Percentiles rank a stretch among this genome's conserved stretches.
These are phyloP conservation scores for Antheraea mylitta DNA, from an alignment of 1,140 invertebrate species.

Conservation along the genomic window DNA sequence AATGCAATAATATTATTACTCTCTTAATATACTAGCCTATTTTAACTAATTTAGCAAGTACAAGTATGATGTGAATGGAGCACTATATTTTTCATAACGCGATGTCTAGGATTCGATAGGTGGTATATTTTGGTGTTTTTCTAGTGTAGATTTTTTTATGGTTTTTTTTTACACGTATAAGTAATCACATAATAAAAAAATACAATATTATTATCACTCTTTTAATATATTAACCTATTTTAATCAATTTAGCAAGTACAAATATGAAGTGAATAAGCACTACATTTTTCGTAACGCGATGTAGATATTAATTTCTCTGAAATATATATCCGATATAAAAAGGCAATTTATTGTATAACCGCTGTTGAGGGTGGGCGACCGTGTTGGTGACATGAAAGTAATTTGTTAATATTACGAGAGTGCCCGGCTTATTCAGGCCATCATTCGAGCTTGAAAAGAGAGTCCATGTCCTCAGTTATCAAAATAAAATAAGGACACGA, in stretches of 20 bases:
- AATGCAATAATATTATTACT: too few relatives aligned
- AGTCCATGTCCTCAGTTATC: not conserved
- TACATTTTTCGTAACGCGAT: not conserved
- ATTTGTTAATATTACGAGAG: conserved; percentile 28
- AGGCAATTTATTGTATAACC: not conserved
- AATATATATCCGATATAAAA: not conserved
- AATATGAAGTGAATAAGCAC: too few relatives aligned
- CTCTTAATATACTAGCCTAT: too few relatives aligned
- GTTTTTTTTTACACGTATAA: too few relatives aligned
- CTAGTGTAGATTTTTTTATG: too few relatives aligned
- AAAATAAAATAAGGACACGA: not conserved
- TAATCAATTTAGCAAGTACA: not conserved
- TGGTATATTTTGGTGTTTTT: too few relatives aligned
- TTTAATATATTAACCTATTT: too few relatives aligned
- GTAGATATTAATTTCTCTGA: not conserved
- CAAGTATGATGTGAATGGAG: too few relatives aligned
- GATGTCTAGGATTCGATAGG: too few relatives aligned
- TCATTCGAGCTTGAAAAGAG: not conserved
- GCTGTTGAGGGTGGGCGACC: not conserved
- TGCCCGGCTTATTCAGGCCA: not conserved
- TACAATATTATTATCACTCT: too few relatives aligned
- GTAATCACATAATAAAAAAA: too few relatives aligned
- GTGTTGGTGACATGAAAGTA: conserved; percentile 23
- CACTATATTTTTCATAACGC: not conserved
- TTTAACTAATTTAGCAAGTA: not conserved